Base-by-base conservation (phyloP, 2,888 invertebrate species). In the Sialis lutaria region DNA sequence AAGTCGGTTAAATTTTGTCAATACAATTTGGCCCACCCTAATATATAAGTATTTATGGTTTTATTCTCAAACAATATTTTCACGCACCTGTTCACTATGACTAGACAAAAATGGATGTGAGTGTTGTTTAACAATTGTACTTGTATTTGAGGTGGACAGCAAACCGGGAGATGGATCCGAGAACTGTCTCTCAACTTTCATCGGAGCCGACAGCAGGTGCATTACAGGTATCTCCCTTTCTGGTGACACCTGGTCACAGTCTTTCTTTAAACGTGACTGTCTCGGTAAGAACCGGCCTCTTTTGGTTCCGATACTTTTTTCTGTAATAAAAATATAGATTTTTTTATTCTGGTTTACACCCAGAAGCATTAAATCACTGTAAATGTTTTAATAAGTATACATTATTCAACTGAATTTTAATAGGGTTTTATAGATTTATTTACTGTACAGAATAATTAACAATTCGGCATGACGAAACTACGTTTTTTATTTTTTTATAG, bases 231-330 rank as follows among this genome's bases (percentile, higher is more conserved):
- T 22, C n/a, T 41, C 48, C 40, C 10, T 33, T 37, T 50, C 58
- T 51, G 53, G 52, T 49, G 56, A 64, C 39, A 64, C 57, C 46
- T 68, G 68, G 54, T 78, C 78, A 52, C 69, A 69, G 53, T 79
- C 79, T 45, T 76, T 70, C 59, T 80, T 81, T 48, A 80, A 72
- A 42, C 79, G 67, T 12, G 75, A 76, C 55, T 81, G 81, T 39
- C 81, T 68, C 62, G 77, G 78, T 42, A 81, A 64, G 49, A 77
- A 69, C 39, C 80, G 70, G 50, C 76, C 74, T 48, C 78, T 67
- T 62, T 77, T 78, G 9, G 71, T 70, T 41, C 74, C 75, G 67
- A 74, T 68, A 31, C 31, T 47, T 47, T 51, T 55, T 50, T 50
- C 54, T 57, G 47, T 48, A 48, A 47, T 40, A 40, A 6, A 31